Conservation (phyloP, 2,797 vertebrate species). For the Anguilla megastoma region DNA sequence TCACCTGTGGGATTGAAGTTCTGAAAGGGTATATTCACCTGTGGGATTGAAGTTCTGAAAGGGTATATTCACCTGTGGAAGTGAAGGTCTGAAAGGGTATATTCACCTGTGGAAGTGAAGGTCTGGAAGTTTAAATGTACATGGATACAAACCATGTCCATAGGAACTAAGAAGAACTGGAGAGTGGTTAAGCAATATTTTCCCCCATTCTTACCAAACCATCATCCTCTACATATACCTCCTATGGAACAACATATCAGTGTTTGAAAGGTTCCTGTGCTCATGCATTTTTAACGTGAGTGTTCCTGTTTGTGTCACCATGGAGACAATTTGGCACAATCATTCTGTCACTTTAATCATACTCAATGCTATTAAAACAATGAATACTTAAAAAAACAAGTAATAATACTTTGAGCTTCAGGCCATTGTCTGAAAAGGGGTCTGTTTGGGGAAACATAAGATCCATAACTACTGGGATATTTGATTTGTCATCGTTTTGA, state of each 20-base stretch:
- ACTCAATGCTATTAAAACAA: background rate
- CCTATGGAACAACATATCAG: constrained; percentile 38
- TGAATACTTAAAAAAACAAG: background rate
- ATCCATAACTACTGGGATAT: background rate
- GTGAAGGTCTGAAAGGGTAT: constrained; percentile 1
- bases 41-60: background rate
- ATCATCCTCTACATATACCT: constrained; percentile 36
- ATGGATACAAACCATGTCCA: background rate
- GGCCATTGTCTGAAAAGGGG: background rate
- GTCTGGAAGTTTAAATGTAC: background rate
- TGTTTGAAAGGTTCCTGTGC: constrained; percentile 34
- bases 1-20: background rate
- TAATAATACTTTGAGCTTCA: background rate
- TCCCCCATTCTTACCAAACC: constrained; percentile 27
- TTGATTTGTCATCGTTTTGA: constrained; percentile 17
- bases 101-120: background rate
- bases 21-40: background rate
- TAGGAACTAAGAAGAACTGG: background rate
- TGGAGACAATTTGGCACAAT: background rate
- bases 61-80: background rate
- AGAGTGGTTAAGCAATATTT: constrained; percentile 38
- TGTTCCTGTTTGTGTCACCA: constrained; percentile 2
- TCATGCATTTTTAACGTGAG: constrained; percentile 26
- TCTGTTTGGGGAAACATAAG: background rate
- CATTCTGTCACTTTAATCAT: constrained; percentile 29